These are phyloP conservation scores for Glaucomys volans DNA, from an alignment of 2,113 vertebrate species.

Conservation along the genomic window DNA sequence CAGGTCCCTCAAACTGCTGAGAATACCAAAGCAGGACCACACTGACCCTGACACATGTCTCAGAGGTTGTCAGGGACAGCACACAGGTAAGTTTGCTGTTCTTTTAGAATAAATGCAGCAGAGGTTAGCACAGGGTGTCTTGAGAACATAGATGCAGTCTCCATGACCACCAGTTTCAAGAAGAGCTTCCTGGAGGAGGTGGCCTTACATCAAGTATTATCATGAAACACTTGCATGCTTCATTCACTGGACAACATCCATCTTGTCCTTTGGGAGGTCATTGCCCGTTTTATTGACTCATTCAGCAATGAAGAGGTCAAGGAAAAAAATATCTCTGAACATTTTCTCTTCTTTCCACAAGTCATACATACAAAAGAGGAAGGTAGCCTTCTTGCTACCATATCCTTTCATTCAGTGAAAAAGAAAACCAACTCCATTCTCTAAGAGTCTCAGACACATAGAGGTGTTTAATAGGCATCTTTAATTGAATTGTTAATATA, in stretches of 20 bases:
- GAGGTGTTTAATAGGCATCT: neutral
- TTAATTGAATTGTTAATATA: conserved; percentile 49
- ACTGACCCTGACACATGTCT: neutral
- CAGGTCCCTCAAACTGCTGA: neutral
- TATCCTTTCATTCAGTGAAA: conserved; percentile 6
- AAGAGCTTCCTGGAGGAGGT: neutral
- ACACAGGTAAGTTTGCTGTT: neutral
- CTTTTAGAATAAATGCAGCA: neutral
- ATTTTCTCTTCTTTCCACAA: neutral
- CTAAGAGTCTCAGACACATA: neutral
- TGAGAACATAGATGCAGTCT: neutral
- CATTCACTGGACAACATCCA: neutral
- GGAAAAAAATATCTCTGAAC: neutral
- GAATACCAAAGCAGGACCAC: neutral
- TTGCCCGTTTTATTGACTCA: neutral
- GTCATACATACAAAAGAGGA: neutral
- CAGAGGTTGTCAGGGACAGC: too few species aligned
- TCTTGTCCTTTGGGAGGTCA: neutral
- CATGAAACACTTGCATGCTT: neutral
- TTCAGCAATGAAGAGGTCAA: neutral
- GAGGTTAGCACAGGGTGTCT: accelerated
- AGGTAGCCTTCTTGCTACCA: neutral
- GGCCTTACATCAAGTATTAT: neutral
- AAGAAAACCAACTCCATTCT: neutral
- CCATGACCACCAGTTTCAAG: neutral